Conservation (phyloP, 2,888 invertebrate genomes). For the Drosophila atripex region DNA sequence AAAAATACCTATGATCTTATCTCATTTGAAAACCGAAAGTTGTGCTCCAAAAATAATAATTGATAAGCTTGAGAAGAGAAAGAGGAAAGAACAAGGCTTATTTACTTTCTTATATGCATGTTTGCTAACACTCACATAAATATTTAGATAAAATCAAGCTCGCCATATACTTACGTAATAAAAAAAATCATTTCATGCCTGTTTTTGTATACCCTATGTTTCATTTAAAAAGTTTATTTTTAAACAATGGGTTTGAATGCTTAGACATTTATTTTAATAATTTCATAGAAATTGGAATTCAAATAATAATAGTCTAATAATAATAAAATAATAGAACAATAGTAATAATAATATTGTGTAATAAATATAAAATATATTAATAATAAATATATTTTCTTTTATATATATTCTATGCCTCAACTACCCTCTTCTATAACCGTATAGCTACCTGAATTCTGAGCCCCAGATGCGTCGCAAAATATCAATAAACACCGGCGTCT, state of each 20-base stretch:
- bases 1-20: slow-evolving; percentile 26
- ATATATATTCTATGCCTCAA: background rate
- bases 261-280: background rate
- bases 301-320: no score
- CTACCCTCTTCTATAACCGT: background rate
- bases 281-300: no score
- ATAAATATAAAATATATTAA: no score
- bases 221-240: background rate
- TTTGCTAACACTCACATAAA: background rate
- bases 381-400: no score
- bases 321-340: no score
- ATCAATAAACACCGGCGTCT: background rate
- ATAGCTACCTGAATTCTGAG: slow-evolving; percentile 1
- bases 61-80: background rate
- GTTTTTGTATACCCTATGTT: background rate
- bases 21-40: slow-evolving; percentile 33
- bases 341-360: no score
- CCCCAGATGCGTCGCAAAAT: slow-evolving; percentile 34
- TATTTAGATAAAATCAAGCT: slow-evolving; percentile 12
- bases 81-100: background rate
- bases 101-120: slow-evolving; percentile 9
- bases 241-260: background rate
- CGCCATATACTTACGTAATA: slow-evolving; percentile 12
- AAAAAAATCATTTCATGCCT: background rate
- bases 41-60: background rate